Percentiles rank a stretch among this genome's conserved stretches.
Conservation (phyloP, 2,888 invertebrate genomes). For the Opisthograptis luteolata region DNA sequence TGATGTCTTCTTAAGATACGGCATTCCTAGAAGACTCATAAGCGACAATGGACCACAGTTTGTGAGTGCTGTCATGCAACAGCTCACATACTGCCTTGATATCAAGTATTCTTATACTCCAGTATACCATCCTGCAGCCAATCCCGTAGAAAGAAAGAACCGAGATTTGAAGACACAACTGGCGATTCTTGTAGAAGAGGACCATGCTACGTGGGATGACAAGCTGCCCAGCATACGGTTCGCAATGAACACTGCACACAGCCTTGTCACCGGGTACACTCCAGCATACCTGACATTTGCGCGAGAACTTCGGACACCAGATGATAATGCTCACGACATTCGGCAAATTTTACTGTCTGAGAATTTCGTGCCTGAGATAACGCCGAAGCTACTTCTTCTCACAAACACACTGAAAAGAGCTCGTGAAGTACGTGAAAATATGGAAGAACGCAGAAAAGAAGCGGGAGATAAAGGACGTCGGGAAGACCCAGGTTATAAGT, state of each 20-base stretch:
- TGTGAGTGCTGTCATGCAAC: slow-evolving; percentile 50
- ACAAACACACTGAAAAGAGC: no score
- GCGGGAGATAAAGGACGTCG: no score
- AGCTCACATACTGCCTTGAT: slow-evolving; percentile 36
- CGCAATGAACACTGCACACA: slow-evolving; percentile 25
- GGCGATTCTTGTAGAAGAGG: slow-evolving; percentile 19
- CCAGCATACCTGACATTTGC: slow-evolving; percentile 31
- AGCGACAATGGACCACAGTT: slow-evolving; percentile 56
- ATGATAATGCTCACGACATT: no score
- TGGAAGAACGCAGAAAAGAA: no score
- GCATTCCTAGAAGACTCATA: slow-evolving; percentile 46
- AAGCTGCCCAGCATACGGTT: slow-evolving; percentile 23
- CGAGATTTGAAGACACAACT: slow-evolving; percentile 35
- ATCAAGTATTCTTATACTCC: slow-evolving; percentile 47
- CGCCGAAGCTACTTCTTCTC: no score
- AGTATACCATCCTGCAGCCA: slow-evolving; percentile 50
- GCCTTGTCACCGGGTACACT: slow-evolving; percentile 2
- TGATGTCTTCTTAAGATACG: slow-evolving; percentile 53
- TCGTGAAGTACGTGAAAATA: no score
- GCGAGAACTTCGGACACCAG: slow-evolving; percentile 19
- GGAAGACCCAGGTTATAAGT: no score
- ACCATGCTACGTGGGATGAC: slow-evolving; percentile 21
- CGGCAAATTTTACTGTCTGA: no score
- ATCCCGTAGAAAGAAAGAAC: slow-evolving; percentile 34
- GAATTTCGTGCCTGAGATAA: no score